Conservation (phyloP, 30 jellyfish, hydroid and myxozoan genomes). For the Aurelia aurita complex sp. Pacific region DNA sequence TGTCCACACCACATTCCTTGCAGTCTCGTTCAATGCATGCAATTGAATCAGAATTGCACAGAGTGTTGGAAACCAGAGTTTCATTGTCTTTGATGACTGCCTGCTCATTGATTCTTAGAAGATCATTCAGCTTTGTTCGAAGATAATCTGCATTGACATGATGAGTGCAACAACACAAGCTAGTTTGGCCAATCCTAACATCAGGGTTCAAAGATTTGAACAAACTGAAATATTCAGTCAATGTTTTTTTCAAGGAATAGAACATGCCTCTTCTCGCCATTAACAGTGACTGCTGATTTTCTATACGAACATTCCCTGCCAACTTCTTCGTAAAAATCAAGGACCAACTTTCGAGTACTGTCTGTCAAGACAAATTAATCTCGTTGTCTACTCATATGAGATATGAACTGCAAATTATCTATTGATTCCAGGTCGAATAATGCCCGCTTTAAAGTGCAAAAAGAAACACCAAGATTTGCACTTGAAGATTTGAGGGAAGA, state of each 20-base stretch:
- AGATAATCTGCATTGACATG: conserved; percentile 59
- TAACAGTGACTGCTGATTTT: too few species aligned
- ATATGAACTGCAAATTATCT: conserved; percentile 26
- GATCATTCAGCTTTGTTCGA: conserved; percentile 49
- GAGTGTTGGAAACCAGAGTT: conserved; percentile 54
- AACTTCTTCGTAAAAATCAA: conserved; percentile 33
- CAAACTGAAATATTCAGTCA: too few species aligned
- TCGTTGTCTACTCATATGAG: conserved; percentile 27
- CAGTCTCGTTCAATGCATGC: conserved; percentile 66
- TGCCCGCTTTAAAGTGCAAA: neutral
- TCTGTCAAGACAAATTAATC: conserved; percentile 39
- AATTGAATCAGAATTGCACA: conserved; percentile 40
- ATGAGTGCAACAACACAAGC: conserved; percentile 58
- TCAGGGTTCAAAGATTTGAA: too few species aligned
- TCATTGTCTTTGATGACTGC: conserved; percentile 45
- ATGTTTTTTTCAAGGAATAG: too few species aligned
- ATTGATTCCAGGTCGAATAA: conserved; percentile 28
- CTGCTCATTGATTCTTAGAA: conserved; percentile 39
- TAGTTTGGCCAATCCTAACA: conserved; percentile 27
- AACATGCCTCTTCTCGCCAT: too few species aligned
- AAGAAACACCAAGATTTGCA: too few species aligned
- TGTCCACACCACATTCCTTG: conserved; percentile 45
- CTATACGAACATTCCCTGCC: neutral
- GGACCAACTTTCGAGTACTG: conserved; percentile 34
- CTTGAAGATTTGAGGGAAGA: conserved; percentile 13